Conservation (phyloP, 2,888 invertebrate genomes). For the Archaeoteleia sp. region DNA sequence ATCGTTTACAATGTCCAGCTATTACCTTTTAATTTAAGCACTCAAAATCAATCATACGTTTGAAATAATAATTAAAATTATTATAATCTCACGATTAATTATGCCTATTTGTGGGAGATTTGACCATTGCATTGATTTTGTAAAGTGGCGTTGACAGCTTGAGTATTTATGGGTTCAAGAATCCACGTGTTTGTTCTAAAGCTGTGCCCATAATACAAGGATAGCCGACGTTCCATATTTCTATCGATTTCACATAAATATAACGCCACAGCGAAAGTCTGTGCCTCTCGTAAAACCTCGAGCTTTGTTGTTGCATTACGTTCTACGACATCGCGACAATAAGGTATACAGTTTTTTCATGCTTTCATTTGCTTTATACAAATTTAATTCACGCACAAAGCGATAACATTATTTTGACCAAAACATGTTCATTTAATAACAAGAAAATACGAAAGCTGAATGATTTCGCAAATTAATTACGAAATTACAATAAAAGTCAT, state of each 20-base stretch:
- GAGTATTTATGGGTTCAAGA: slow-evolving; percentile 43
- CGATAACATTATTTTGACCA: slow-evolving; percentile 7
- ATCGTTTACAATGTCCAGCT: no score
- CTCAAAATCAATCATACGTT: no score
- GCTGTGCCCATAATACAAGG: slow-evolving; percentile 55
- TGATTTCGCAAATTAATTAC: no score
- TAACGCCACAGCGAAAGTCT: slow-evolving; percentile 56
- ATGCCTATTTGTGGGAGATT: slow-evolving; percentile 15
- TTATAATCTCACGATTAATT: no score
- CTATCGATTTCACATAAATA: slow-evolving; percentile 72
- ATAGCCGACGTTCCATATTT: slow-evolving; percentile 66
- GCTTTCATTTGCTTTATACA: slow-evolving; percentile 15
- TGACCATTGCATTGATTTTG: slow-evolving; percentile 30
- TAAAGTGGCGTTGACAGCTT: slow-evolving; percentile 39
- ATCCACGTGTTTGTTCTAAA: slow-evolving; percentile 43
- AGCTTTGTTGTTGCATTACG: slow-evolving; percentile 40
- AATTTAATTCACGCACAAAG: slow-evolving; percentile 18
- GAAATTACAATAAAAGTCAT: no score
- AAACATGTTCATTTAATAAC: no score
- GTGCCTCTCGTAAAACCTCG: slow-evolving; percentile 50
- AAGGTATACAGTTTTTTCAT: slow-evolving; percentile 11
- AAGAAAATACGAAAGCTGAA: no score
- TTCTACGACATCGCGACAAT: slow-evolving; percentile 18
- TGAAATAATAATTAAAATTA: no score
- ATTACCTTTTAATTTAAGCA: no score